Percentiles rank a stretch among this genome's conserved stretches.
Conservation (phyloP, 2,888 invertebrate genomes). For the Lasius platythorax region DNA sequence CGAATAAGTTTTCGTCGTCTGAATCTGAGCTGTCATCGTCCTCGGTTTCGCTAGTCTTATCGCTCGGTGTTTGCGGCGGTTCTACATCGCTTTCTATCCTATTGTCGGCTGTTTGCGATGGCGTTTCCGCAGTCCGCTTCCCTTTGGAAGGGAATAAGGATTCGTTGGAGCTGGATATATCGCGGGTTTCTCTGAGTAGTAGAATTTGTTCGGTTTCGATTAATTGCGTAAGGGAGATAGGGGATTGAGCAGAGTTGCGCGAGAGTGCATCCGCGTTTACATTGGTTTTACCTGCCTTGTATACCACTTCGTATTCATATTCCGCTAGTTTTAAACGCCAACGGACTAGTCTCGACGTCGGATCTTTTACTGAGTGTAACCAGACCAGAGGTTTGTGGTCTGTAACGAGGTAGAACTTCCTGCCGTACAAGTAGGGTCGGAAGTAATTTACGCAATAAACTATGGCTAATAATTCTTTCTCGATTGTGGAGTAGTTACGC, state of each 20-base stretch:
- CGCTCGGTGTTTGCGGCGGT: too few relatives aligned
- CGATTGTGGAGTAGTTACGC: background rate
- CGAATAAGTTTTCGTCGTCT: too few relatives aligned
- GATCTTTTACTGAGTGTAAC: background rate
- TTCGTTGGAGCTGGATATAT: too few relatives aligned
- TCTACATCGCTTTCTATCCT: too few relatives aligned
- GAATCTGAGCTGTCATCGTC: too few relatives aligned
- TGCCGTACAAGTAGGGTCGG: background rate
- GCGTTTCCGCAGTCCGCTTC: too few relatives aligned
- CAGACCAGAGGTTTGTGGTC: background rate
- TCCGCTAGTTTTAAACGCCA: background rate
- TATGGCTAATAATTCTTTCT: background rate
- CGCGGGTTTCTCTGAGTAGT: too few relatives aligned
- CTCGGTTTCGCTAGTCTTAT: too few relatives aligned
- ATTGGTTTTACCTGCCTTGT: background rate
- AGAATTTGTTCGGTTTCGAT: too few relatives aligned
- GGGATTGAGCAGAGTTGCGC: background rate
- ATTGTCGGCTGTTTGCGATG: too few relatives aligned
- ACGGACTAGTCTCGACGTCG: background rate
- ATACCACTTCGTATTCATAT: background rate
- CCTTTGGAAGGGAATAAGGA: too few relatives aligned
- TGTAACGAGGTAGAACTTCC: background rate
- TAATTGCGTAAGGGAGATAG: too few relatives aligned
- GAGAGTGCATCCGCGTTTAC: background rate
- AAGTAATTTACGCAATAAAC: background rate